Percentiles rank a stretch among this genome's conserved stretches.
Evolutionary conservation across 2,113 vertebrate genomes (phyloP).

Genomic region (Haliaeetus leucogaster): DNA sequence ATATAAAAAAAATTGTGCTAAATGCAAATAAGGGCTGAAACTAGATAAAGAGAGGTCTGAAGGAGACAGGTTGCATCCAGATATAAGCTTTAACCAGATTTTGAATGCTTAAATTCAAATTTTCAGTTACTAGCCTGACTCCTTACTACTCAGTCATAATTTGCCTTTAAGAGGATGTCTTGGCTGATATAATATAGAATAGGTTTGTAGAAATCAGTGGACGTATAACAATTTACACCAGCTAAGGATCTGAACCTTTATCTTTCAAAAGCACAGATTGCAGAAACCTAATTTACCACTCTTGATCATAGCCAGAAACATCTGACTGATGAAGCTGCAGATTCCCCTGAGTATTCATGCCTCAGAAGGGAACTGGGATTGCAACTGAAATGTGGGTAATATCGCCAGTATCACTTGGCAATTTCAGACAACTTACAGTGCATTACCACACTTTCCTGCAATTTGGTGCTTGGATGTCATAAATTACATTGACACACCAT

Average conservation of each 20-base stretch:
- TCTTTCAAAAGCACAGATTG: not conserved
- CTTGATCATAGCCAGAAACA: not conserved
- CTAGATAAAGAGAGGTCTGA: not conserved
- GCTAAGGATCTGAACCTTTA: not conserved
- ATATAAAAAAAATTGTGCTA: not conserved
- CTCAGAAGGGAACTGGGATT: not conserved
- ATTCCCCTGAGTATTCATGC: not conserved
- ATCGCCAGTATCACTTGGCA: not conserved
- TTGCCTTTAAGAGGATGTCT: not conserved
- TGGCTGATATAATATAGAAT: not conserved
- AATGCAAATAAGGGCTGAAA: not conserved
- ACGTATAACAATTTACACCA: not conserved
- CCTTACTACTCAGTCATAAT: not conserved
- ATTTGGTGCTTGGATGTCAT: constrained; percentile 42
- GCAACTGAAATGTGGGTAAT: not conserved
- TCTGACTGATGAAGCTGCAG: not conserved
- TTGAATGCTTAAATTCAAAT: not conserved
- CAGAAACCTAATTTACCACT: not conserved
- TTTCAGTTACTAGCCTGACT: not conserved
- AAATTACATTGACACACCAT: constrained; percentile 51
- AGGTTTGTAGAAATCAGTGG: not conserved
- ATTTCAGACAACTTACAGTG: constrained; percentile 28
- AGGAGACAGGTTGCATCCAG: not conserved
- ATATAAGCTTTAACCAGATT: not conserved
- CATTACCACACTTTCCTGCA: constrained; percentile 45